phyloP scores from a whole-genome alignment of 2,888 invertebrate genomes.

The Yponomeuta malinellus region DNA sequence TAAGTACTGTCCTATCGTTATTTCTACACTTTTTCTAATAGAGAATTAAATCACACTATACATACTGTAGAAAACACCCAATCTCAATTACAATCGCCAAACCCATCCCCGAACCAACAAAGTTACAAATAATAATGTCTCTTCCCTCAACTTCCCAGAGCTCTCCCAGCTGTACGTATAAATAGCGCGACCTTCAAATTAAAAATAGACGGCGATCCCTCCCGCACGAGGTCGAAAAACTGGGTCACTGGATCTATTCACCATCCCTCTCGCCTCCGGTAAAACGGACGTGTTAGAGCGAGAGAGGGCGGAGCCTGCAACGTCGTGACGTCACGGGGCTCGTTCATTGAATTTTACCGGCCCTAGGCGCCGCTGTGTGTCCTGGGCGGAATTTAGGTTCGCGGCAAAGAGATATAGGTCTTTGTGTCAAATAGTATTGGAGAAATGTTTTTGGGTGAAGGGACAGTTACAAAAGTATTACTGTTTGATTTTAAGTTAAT shows the following conservation, averaged over 20 bases:
- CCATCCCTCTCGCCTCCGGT: slow-evolving; percentile 39
- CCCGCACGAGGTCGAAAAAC: slow-evolving; percentile 68
- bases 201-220: slow-evolving; percentile 71
- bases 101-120: neutral
- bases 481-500: neutral
- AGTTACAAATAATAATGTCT: neutral
- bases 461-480: neutral
- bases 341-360: slow-evolving; percentile 71
- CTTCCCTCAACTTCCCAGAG: neutral
- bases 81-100: neutral
- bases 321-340: slow-evolving; percentile 58
- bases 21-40: too few relatives aligned
- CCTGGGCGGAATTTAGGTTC: slow-evolving; percentile 2
- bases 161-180: slow-evolving; percentile 47
- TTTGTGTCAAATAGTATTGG: neutral
- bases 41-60: too few relatives aligned
- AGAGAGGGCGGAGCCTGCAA: slow-evolving; percentile 40
- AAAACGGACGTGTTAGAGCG: slow-evolving; percentile 36
- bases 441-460: neutral
- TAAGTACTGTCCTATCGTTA: too few relatives aligned
- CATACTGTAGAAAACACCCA: too few relatives aligned
- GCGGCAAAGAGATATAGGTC: neutral
- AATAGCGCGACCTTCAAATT: slow-evolving; percentile 74
- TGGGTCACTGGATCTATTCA: slow-evolving; percentile 51
- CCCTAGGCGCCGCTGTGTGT: slow-evolving; percentile 22